Conservation (phyloP, 2,113 vertebrate genomes). For the Chelonoidis abingdonii region DNA sequence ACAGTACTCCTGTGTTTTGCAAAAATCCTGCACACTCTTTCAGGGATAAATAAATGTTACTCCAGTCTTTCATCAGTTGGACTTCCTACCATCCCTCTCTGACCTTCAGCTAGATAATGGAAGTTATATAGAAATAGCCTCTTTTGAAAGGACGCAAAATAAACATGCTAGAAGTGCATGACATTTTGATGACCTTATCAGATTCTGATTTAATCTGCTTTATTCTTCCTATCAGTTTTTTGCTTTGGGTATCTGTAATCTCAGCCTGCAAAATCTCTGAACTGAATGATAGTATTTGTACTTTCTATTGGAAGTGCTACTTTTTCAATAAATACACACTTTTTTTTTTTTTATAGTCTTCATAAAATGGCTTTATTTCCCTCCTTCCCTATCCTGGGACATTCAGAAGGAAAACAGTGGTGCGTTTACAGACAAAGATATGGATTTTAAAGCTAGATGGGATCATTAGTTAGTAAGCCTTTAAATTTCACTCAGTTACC, state of each 20-base stretch:
- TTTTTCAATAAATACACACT: not conserved
- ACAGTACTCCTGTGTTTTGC: not conserved
- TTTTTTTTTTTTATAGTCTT: not conserved
- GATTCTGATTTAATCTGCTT: not conserved
- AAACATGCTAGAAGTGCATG: not conserved
- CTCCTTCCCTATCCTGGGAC: not conserved
- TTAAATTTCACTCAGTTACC: not conserved
- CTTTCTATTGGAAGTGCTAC: not conserved
- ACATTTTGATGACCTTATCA: not conserved
- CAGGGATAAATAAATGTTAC: not conserved
- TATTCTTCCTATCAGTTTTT: not conserved
- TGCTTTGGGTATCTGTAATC: not conserved
- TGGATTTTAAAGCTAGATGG: not conserved
- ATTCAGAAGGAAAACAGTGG: not conserved
- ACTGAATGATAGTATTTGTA: not conserved
- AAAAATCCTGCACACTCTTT: not conserved
- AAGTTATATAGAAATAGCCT: not conserved
- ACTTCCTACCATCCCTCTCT: not conserved
- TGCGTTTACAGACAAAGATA: not conserved
- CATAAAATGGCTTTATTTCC: not conserved
- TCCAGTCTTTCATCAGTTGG: not conserved
- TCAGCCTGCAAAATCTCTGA: not conserved
- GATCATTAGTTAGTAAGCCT: fast-evolving
- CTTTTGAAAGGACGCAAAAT: not conserved
- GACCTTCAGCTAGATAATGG: not conserved